Conservation (phyloP, 2,888 invertebrate species). For the Gortyna flavago region DNA sequence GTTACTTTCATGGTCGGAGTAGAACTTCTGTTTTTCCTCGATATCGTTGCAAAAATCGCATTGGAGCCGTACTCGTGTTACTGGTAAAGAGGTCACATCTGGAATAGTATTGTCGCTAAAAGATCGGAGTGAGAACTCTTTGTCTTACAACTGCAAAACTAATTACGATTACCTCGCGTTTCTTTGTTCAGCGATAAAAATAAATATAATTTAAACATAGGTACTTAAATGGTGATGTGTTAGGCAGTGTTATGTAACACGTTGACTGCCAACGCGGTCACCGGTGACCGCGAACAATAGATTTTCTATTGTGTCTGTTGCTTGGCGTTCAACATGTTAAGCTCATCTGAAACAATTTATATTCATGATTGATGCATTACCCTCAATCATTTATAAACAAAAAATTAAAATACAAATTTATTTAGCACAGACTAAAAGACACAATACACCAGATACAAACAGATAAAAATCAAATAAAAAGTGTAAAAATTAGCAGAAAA, state of each 20-base stretch:
- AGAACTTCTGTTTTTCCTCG: slow-evolving; percentile 18
- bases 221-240: neutral
- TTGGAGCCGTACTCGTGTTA: slow-evolving; percentile 20
- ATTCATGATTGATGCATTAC: neutral
- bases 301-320: no score
- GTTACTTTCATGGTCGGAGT: neutral
- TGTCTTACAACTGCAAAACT: slow-evolving; percentile 68
- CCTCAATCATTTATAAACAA: neutral
- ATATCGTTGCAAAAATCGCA: slow-evolving; percentile 55
- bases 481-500: no score
- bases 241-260: neutral
- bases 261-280: no score
- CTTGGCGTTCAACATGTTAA: no score
- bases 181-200: neutral
- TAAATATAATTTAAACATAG: neutral
- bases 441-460: no score
- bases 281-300: no score
- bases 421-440: no score
- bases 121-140: slow-evolving; percentile 60
- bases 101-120: slow-evolving; percentile 60
- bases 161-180: slow-evolving; percentile 64
- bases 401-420: no score
- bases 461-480: no score
- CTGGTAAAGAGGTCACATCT: slow-evolving; percentile 69
- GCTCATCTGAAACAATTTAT: neutral